These are phyloP conservation scores for Perca flavescens DNA, from an alignment of 2,113 vertebrate genomes.

Conservation along the genomic window DNA sequence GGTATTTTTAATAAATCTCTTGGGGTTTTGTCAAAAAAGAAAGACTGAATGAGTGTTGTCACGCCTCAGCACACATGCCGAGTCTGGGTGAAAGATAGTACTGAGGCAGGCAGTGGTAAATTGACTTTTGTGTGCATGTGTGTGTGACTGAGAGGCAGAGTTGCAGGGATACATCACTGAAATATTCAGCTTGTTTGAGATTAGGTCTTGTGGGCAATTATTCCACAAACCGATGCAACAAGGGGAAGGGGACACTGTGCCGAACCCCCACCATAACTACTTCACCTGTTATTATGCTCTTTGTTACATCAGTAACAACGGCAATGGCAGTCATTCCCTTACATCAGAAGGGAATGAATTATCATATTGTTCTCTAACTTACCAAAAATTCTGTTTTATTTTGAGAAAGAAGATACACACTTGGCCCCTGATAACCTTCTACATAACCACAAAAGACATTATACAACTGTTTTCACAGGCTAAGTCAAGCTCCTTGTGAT, in stretches of 20 bases:
- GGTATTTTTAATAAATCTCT: conserved; percentile 76
- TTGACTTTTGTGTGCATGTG: conserved; percentile 66
- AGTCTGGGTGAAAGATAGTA: conserved; percentile 65
- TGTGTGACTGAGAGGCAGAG: conserved; percentile 41
- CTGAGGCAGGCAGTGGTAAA: conserved; percentile 67
- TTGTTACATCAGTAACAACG: background rate
- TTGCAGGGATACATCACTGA: conserved; percentile 34
- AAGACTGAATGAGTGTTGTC: conserved; percentile 70
- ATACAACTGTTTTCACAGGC: background rate
- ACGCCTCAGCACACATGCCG: conserved; percentile 61
- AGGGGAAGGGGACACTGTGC: background rate
- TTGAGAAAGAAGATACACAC: background rate
- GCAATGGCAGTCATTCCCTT: background rate
- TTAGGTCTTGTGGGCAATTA: conserved; percentile 51
- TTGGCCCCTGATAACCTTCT: background rate
- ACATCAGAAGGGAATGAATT: conserved; percentile 22
- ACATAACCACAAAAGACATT: background rate
- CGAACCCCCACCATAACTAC: background rate
- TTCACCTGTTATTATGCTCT: conserved; percentile 7
- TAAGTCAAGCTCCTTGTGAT: background rate
- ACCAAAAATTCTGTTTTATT: background rate
- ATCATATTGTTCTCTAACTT: conserved; percentile 23
- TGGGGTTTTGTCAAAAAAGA: conserved; percentile 68
- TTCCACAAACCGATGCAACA: conserved; percentile 12
- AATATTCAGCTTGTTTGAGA: conserved; percentile 51